Base-by-base conservation (phyloP, 2,113 vertebrate genomes). In the Prolemur simus region DNA sequence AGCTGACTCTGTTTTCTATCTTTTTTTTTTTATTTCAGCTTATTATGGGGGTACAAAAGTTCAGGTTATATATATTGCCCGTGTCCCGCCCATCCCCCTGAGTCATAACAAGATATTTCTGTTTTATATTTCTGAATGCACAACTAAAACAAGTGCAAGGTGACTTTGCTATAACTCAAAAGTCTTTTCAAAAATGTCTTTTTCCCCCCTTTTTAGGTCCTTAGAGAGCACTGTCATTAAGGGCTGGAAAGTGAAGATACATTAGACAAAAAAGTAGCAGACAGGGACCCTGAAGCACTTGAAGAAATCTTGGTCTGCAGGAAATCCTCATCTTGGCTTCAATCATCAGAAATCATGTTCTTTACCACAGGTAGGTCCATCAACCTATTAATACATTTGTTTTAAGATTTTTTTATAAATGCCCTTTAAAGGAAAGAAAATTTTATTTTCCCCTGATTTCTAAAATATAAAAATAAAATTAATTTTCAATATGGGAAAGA, bases 141-240 rank as follows among this genome's bases (percentile, higher is more conserved):
- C 58, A 97, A 94, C 68, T 71, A 56, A 91, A 84, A 58, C 49
- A 63, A 76, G 82, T 94, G 13, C 95, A 98, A 98, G 96, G 96
- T 98, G 96, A 98, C 96, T 97, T 97, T 98, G 87, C 58, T 96
- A 0, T 97, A 98, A 95, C 68, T 97, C 73, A 96, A 74, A 91
- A 97, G 93, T 93, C 37, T 97, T 32, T 96, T 97, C 56, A 56
- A 94, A 98, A 97, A 94, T 52, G 49, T 42, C 58, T 89, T 58
- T 56, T 58, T 20, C 32, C 39, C 82, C 47, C 66, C 47, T 71
- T 97, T 94, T 68, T 80, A 98, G 97, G 96, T 97, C 85, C 81
- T 95, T 66, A 96, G 94, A 96, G 94, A 98, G 97, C 84, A 97
- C 91, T 97, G 81, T 97, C 96, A 98, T 98, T 98, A 98, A 96